A percentile compares a stretch with the other conserved stretches of the same genome.
These are phyloP conservation scores for Caenorhabditis remanei DNA, from an alignment of 1,140 invertebrate genomes.

Conservation along the genomic window DNA sequence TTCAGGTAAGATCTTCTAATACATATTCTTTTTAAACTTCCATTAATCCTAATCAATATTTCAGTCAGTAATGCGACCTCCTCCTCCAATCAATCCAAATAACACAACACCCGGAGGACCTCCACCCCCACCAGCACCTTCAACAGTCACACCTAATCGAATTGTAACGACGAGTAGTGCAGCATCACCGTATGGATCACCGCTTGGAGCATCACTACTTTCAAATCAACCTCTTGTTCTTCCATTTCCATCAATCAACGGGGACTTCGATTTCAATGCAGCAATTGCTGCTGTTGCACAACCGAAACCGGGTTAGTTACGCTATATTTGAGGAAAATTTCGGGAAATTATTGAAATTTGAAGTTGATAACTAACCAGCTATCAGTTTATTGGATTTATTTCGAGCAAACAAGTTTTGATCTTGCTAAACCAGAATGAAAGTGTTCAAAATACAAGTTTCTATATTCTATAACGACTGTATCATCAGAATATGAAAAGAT, in stretches of 20 bases:
- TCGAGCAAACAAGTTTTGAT: too few species aligned
- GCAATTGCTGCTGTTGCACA: conserved; percentile 28
- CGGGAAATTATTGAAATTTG: not conserved
- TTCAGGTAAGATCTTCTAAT: not conserved
- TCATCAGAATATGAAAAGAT: too few species aligned
- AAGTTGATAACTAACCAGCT: not conserved
- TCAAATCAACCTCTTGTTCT: conserved; percentile 15
- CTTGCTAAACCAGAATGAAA: too few species aligned
- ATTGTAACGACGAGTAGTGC: conserved; percentile 1
- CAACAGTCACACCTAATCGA: conserved; percentile 18
- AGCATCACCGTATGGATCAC: conserved; percentile 58
- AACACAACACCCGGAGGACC: conserved; percentile 16
- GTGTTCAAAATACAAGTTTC: not conserved
- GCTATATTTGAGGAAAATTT: not conserved
- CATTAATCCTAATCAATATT: not conserved
- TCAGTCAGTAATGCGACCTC: conserved; percentile 4
- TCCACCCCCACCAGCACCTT: not conserved
- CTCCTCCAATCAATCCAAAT: not conserved
- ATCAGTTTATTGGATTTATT: too few species aligned
- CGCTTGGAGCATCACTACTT: conserved; percentile 41
- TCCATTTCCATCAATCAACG: conserved; percentile 33
- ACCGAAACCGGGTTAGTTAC: conserved; percentile 24
- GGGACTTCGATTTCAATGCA: conserved; percentile 40
- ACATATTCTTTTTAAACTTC: not conserved
- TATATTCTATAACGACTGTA: not conserved